Evolutionary conservation across 2,113 vertebrate genomes (phyloP).

Genomic region (Eidolon helvum): DNA sequence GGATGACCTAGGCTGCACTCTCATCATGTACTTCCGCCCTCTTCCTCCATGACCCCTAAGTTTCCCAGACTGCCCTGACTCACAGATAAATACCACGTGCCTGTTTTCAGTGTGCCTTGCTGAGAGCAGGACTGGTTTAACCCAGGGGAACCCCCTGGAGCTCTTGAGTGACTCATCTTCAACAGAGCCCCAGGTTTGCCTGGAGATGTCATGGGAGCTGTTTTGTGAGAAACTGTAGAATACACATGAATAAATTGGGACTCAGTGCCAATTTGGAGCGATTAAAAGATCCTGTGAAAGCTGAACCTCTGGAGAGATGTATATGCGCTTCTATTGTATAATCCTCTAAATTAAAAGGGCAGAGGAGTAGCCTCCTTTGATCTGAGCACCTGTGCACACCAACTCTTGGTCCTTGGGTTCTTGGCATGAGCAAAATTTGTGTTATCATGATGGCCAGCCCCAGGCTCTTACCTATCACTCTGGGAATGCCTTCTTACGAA

Average conservation of each 20-base stretch:
- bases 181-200: slow-evolving; percentile 65
- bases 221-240: slow-evolving; percentile 73
- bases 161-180: slow-evolving; percentile 51
- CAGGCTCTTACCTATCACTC: neutral
- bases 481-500: neutral
- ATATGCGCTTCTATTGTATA: slow-evolving; percentile 68
- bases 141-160: neutral
- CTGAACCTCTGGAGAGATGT: slow-evolving; percentile 70
- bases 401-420: slow-evolving; percentile 3
- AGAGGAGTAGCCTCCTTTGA: slow-evolving; percentile 69
- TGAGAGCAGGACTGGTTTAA: neutral
- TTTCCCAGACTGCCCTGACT: neutral
- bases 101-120: neutral
- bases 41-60: neutral
- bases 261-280: slow-evolving; percentile 67
- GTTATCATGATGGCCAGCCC: neutral
- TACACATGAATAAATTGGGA: slow-evolving; percentile 70
- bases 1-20: neutral
- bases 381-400: slow-evolving; percentile 38
- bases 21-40: neutral
- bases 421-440: neutral
- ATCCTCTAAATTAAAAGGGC: slow-evolving; percentile 70
- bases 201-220: slow-evolving; percentile 58
- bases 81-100: neutral
- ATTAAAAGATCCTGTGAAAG: slow-evolving; percentile 81